phyloP scores from a whole-genome alignment of 2,113 vertebrate genomes.

The Illadopsis cleaveri region DNA sequence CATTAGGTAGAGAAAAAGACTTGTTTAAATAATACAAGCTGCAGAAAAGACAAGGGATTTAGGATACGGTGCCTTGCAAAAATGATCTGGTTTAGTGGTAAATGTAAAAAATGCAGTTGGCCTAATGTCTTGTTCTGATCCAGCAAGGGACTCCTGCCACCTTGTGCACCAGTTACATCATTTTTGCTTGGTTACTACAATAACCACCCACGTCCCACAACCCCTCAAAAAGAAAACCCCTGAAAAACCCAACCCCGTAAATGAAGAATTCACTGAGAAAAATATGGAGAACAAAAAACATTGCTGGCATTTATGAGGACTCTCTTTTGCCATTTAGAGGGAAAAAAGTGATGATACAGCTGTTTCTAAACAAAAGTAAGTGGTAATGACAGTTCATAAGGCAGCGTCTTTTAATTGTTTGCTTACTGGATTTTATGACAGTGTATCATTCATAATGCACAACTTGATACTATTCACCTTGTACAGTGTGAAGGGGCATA shows the following conservation, averaged over 20 bases:
- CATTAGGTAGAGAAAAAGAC: neutral
- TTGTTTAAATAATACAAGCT: neutral
- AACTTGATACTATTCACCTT: neutral
- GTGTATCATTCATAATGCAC: neutral
- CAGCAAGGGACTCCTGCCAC: neutral
- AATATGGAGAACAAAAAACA: neutral
- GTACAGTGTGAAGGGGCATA: neutral
- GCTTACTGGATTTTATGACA: neutral
- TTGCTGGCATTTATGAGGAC: neutral
- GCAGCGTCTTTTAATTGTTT: neutral
- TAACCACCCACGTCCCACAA: neutral
- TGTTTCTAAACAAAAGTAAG: neutral
- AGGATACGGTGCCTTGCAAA: neutral
- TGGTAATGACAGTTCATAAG: neutral
- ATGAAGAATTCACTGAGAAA: neutral
- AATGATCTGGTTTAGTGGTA: neutral
- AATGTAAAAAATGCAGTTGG: neutral
- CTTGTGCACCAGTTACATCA: neutral
- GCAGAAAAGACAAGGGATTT: neutral
- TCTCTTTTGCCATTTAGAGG: neutral
- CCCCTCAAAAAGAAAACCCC: too few relatives aligned
- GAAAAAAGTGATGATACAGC: neutral
- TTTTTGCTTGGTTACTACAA: neutral
- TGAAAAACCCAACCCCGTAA: neutral
- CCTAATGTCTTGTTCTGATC: neutral